Base-by-base conservation (phyloP, 2,888 invertebrate species). In the Acleris sparsana region DNA sequence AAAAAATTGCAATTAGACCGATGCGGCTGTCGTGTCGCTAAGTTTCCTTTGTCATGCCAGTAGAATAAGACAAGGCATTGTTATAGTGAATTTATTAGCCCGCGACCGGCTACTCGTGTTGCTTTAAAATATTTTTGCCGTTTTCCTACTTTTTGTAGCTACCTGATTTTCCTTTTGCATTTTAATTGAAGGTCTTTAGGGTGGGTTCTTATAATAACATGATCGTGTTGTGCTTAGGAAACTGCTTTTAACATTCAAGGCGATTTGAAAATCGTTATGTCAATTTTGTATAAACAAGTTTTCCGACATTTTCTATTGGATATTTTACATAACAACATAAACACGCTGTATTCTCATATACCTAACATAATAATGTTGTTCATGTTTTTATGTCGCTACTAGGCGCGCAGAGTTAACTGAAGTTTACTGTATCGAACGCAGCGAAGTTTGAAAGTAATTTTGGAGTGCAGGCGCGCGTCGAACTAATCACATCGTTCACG, bases 401-500 rank as follows among this genome's bases (percentile, higher is more conserved):
- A 86, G 84, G 86, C 73, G 72, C 58, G 69, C 83, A 86, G 79
- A 82, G 68, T 80, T 74, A 71, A 78, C 67, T 77, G 79, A 80
- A 87, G 87, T 85, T 80, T 79, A 67, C 76, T 77, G 68, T 74
- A 81, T 79, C 79, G 82, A 80, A 84, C 72, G 80, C 78, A 78
- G 73, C 73, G 72, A 82, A 88, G 86, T 89, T 88, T 84, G 73
- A 86, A 89, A 90, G 89, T 89, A 91, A 92, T 92, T 92, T 92
- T 82, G 85, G 87, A 87, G 87, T 89, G 87, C 89, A 88, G 80
- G 85, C 87, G 85, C 86, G 88, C 87, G 88, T 87, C 85, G 87
- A 86, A 87, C 86, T 89, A 92, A 92, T 91, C 89, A 87, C 90
- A 88, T 90, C 86, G 85, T 91, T 88, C 86, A 90, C 89, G 91